A percentile compares a stretch with the other conserved stretches of the same genome.
Conservation (phyloP, 2,113 vertebrate species). For the Connochaetes taurinus region DNA sequence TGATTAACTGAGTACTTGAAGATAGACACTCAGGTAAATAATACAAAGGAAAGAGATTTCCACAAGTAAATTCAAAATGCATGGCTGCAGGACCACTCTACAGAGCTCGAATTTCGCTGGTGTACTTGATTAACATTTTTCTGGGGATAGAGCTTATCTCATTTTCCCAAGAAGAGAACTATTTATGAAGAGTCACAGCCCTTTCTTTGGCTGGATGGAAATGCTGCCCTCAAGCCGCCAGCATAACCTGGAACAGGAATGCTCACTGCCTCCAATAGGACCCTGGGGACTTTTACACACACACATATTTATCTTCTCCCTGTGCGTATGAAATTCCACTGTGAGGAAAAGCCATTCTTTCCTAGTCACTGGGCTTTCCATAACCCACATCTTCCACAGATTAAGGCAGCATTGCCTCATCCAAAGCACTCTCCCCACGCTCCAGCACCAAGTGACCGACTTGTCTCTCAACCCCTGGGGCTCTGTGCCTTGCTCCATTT, state of each 20-base stretch:
- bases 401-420: constrained; percentile 39
- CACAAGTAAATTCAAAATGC: constrained; percentile 1
- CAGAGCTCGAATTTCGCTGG: constrained; percentile 52
- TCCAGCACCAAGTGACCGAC: background rate
- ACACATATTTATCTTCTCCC: constrained; percentile 76
- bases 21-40: background rate
- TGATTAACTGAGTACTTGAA: background rate
- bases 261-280: constrained; percentile 70
- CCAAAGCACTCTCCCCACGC: constrained; percentile 1
- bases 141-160: constrained; percentile 65
- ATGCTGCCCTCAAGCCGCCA: constrained; percentile 76
- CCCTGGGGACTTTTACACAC: constrained; percentile 57
- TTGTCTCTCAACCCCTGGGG: background rate
- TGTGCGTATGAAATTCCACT: constrained; percentile 54
- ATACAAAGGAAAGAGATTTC: constrained; percentile 46
- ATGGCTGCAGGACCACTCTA: constrained; percentile 2
- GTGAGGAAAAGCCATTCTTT: constrained; percentile 50
- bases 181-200: constrained; percentile 74
- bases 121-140: constrained; percentile 63
- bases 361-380: constrained; percentile 53
- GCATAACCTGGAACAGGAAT: constrained; percentile 70
- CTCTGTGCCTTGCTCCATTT: constrained; percentile 33
- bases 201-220: constrained; percentile 77
- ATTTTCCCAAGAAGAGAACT: constrained; percentile 71
- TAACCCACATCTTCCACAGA: constrained; percentile 4